phyloP scores from a whole-genome alignment of 2,888 invertebrate species.

The Cantharis flavilabris region DNA sequence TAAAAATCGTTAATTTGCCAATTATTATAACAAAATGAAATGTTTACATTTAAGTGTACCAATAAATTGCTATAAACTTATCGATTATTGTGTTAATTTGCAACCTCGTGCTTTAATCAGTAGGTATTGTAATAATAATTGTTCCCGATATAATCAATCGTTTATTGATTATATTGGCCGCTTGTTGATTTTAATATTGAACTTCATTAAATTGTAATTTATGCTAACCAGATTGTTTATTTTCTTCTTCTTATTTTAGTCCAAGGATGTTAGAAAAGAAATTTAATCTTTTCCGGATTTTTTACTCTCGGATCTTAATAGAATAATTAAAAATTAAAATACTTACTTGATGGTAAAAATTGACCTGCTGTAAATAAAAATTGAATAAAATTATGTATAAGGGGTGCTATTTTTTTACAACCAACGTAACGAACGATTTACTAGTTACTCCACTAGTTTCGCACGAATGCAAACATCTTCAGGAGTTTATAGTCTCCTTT shows the following conservation, averaged over 20 bases:
- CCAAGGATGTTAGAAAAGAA: neutral
- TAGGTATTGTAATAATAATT: neutral
- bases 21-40: too few relatives aligned
- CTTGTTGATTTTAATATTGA: neutral
- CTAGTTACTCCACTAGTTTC: too few relatives aligned
- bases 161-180: neutral
- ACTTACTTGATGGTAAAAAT: too few relatives aligned
- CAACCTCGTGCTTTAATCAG: neutral
- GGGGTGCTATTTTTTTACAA: too few relatives aligned
- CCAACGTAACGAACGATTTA: too few relatives aligned
- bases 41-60: neutral
- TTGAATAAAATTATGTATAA: too few relatives aligned
- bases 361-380: too few relatives aligned
- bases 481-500: too few relatives aligned
- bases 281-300: neutral
- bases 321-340: too few relatives aligned
- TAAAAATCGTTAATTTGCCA: too few relatives aligned
- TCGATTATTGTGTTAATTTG: neutral
- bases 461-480: too few relatives aligned
- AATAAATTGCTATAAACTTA: neutral
- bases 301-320: too few relatives aligned
- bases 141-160: neutral
- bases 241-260: neutral
- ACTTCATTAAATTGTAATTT: neutral
- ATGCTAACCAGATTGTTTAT: neutral